These are phyloP conservation scores for Camptogramma bilineatum DNA, from an alignment of 2,888 invertebrate species.

Conservation along the genomic window DNA sequence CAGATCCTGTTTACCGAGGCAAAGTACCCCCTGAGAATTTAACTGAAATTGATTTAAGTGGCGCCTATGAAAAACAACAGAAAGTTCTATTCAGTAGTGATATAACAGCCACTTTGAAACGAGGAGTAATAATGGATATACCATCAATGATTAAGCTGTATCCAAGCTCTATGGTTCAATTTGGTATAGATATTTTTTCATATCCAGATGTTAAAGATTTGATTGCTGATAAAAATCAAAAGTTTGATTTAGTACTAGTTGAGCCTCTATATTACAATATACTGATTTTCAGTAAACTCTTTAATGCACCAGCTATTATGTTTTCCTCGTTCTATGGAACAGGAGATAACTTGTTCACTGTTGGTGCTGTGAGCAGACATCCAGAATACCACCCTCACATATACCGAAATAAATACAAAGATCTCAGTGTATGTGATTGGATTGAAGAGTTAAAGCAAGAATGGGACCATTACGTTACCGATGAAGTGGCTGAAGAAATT, in stretches of 20 bases:
- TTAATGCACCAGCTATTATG: conserved; percentile 49
- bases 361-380: conserved; percentile 50
- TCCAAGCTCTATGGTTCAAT: conserved; percentile 6
- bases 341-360: conserved; percentile 39
- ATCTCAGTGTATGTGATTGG: conserved; percentile 42
- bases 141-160: conserved; percentile 11
- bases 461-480: conserved; percentile 34
- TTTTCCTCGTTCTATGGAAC: conserved; percentile 49
- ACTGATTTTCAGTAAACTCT: conserved; percentile 49
- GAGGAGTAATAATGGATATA: conserved; percentile 39
- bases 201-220: conserved; percentile 41
- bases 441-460: conserved; percentile 43
- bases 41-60: conserved; percentile 59
- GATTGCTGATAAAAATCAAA: conserved; percentile 46
- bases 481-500: conserved; percentile 21
- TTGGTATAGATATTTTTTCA: conserved; percentile 30
- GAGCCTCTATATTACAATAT: conserved; percentile 46
- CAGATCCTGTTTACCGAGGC: conserved; percentile 54
- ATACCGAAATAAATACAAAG: conserved; percentile 40
- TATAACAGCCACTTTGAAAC: conserved; percentile 16
- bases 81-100: neutral
- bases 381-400: conserved; percentile 44
- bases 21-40: conserved; percentile 50
- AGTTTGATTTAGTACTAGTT: conserved; percentile 54
- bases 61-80: conserved; percentile 34